Conservation (phyloP, 2,113 vertebrate genomes). For the Oxyruncus cristatus region DNA sequence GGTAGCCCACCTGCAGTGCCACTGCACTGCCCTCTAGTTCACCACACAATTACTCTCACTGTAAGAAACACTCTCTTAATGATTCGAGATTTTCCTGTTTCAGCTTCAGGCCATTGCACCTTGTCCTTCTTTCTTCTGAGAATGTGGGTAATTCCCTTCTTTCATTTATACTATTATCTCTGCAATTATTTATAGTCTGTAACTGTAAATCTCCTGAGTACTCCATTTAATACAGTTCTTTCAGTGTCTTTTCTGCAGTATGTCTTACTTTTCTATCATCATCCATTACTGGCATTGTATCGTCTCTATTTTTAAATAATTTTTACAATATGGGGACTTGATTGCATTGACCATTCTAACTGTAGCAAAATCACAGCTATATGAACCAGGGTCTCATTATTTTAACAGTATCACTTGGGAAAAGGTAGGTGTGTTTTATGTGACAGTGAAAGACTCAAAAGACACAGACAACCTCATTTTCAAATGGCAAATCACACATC, state of each 20-base stretch:
- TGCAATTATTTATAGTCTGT: conserved; percentile 51
- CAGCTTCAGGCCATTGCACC: conserved; percentile 39
- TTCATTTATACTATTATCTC: conserved; percentile 42
- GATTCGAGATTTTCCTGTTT: background rate
- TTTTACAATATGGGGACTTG: background rate
- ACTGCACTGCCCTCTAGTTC: background rate
- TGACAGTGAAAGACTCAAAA: background rate
- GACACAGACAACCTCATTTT: background rate
- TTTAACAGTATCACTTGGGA: background rate
- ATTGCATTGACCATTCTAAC: background rate
- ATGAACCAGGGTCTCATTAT: background rate
- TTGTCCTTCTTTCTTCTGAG: conserved; percentile 25
- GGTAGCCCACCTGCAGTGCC: background rate
- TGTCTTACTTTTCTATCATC: background rate
- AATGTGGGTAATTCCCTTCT: conserved; percentile 40
- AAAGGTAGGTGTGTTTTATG: background rate
- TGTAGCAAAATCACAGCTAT: background rate
- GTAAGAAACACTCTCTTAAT: background rate
- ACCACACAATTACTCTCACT: background rate
- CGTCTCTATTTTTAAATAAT: background rate
- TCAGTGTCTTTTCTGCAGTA: background rate
- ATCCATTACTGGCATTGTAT: background rate
- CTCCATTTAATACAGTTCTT: background rate
- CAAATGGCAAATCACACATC: background rate
- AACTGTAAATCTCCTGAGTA: background rate